Base-by-base conservation (phyloP, 2,888 invertebrate species). In the Pteria penguin region DNA sequence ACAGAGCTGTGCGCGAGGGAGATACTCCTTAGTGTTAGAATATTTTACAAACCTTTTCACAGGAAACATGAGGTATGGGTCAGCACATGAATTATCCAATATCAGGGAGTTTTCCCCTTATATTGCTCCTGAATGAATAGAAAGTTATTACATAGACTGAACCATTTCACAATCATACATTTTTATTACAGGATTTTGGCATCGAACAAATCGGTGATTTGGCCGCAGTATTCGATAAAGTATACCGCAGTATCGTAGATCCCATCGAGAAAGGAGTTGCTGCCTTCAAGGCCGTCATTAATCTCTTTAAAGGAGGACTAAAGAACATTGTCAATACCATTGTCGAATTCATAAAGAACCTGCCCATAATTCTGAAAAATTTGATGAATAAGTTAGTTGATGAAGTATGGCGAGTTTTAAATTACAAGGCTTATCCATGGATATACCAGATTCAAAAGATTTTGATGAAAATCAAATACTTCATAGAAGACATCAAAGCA, bases 111-210 rank as follows among this genome's bases (percentile, higher is more conserved):
- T n/a, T n/a, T n/a, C n/a, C n/a, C n/a, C n/a, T n/a, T n/a, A n/a
- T n/a, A n/a, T n/a, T n/a, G n/a, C n/a, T n/a, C n/a, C n/a, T n/a
- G n/a, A n/a, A n/a, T n/a, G n/a, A n/a, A n/a, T n/a, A n/a, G n/a
- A 11, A 55, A 55, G n/a, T 4, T 55, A 29, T 60, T 4, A 18
- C 18, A 27, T 1, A 22, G 22, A 22, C 24, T 14, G 31, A 27
- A 18, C 5, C 27, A 11, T 2, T 18, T 2, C 11, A n/a, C n/a
- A n/a, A n/a, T n/a, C n/a, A n/a, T n/a, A n/a, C n/a, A n/a, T 24
- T 60, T 31, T 52, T 24, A 60, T 72, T 77, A 29, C 73, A 85
- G 84, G 84, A 85, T 26, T 85, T 85, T 73, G 84, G 84, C 27
- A 80, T 85, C 27, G 77, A 83, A 65, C 74, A 75, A 26, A 70